phyloP scores from a whole-genome alignment of 2,888 invertebrate species.

The Molorchus minor region DNA sequence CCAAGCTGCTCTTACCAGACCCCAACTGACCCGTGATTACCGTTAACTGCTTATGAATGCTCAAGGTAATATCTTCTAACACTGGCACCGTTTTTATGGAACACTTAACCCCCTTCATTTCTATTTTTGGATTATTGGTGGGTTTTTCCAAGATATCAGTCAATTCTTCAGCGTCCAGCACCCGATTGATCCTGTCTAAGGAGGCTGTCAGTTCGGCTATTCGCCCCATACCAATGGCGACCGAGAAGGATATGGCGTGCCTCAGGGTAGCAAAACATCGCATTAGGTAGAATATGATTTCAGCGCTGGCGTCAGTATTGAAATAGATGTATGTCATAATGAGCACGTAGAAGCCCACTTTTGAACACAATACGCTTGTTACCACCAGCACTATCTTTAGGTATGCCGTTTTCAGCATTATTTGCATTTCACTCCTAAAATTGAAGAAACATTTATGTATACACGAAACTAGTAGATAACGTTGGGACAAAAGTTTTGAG shows the following conservation, averaged over 20 bases:
- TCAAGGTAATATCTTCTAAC: slow-evolving; percentile 61
- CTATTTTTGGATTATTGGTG: slow-evolving; percentile 46
- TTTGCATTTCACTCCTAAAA: slow-evolving; percentile 48
- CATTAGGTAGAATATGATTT: slow-evolving; percentile 48
- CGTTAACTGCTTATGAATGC: slow-evolving; percentile 61
- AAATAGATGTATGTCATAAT: slow-evolving; percentile 47
- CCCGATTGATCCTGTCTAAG: slow-evolving; percentile 42
- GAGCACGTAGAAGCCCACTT: slow-evolving; percentile 47
- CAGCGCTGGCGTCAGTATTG: slow-evolving; percentile 42
- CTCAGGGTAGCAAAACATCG: slow-evolving; percentile 41
- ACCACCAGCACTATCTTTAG: slow-evolving; percentile 49
- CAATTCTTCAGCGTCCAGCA: slow-evolving; percentile 62
- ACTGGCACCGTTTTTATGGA: no score
- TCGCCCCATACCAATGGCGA: slow-evolving; percentile 45
- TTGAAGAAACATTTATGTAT: no score
- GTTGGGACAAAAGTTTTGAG: background rate
- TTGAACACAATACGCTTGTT: slow-evolving; percentile 49
- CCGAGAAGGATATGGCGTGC: slow-evolving; percentile 39
- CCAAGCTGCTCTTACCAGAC: slow-evolving; percentile 68
- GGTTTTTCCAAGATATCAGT: slow-evolving; percentile 38
- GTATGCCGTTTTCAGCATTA: slow-evolving; percentile 41
- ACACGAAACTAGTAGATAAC: no score
- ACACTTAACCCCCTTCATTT: slow-evolving; percentile 45
- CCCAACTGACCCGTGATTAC: slow-evolving; percentile 74
- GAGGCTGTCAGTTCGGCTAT: slow-evolving; percentile 48